Conservation (phyloP, 2,113 vertebrate genomes). For the Callaeas wilsoni region DNA sequence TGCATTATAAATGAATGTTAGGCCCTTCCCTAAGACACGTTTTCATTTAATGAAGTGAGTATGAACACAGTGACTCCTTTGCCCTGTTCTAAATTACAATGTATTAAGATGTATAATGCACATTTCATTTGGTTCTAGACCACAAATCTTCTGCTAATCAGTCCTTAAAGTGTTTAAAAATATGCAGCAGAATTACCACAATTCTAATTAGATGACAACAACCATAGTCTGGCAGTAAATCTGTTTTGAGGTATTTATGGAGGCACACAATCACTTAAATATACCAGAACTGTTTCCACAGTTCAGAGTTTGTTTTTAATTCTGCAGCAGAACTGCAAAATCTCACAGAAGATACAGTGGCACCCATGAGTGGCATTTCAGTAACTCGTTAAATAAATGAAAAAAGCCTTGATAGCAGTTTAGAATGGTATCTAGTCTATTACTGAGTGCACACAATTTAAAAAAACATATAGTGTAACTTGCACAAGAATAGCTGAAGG, state of each 20-base stretch:
- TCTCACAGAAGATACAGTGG: background rate
- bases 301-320: background rate
- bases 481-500: background rate
- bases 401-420: background rate
- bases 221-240: background rate
- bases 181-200: background rate
- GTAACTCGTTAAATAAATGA: background rate
- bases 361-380: background rate
- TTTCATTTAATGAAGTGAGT: background rate
- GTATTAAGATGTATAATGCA: background rate
- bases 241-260: background rate
- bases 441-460: background rate
- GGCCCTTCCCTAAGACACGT: background rate
- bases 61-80: background rate
- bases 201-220: conserved; percentile 39
- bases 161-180: conserved; percentile 10
- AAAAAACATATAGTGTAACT: background rate
- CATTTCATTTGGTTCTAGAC: conserved; percentile 24
- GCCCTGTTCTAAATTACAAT: background rate
- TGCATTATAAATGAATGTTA: background rate
- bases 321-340: background rate
- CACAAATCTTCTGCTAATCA: conserved; percentile 46
- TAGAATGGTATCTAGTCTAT: background rate
- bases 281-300: background rate
- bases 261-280: background rate